A percentile compares a stretch with the other conserved stretches of the same genome.
Evolutionary conservation across 2,797 vertebrate genomes (phyloP).

Genomic region (Lacerta bilineata): DNA sequence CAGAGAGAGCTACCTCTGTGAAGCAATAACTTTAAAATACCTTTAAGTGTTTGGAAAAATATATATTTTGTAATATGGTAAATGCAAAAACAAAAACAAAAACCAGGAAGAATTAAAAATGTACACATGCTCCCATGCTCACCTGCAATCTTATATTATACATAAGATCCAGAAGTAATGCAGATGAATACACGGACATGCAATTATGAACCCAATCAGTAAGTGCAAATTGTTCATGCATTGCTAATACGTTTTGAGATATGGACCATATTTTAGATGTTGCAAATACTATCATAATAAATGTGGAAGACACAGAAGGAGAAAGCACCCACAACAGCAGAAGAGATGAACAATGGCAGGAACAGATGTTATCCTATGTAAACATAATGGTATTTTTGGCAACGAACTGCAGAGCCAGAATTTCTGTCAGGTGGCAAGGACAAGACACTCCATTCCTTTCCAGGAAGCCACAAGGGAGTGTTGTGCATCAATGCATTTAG

Average conservation of each 20-base stretch:
- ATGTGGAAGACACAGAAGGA: neutral
- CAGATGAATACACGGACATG: neutral
- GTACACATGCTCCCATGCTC: neutral
- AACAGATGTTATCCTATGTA: constrained; percentile 17
- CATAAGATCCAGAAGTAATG: neutral
- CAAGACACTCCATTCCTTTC: neutral
- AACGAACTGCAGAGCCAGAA: constrained; percentile 13
- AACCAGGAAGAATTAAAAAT: neutral
- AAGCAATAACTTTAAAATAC: neutral
- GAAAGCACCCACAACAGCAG: neutral
- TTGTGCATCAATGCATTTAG: constrained; percentile 12
- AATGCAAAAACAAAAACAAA: neutral
- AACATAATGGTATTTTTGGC: constrained; percentile 11
- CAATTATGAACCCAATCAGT: neutral
- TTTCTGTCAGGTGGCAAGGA: constrained; percentile 28
- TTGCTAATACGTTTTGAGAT: neutral
- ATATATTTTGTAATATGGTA: neutral
- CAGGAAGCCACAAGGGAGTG: constrained; percentile 12
- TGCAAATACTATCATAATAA: neutral
- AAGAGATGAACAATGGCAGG: constrained; percentile 6
- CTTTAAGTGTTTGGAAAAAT: neutral
- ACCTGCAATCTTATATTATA: neutral
- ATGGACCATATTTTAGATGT: neutral
- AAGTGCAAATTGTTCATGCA: neutral
- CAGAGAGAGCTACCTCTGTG: neutral